phyloP scores from a whole-genome alignment of 2,888 invertebrate genomes.

The Bombyx huttoni region DNA sequence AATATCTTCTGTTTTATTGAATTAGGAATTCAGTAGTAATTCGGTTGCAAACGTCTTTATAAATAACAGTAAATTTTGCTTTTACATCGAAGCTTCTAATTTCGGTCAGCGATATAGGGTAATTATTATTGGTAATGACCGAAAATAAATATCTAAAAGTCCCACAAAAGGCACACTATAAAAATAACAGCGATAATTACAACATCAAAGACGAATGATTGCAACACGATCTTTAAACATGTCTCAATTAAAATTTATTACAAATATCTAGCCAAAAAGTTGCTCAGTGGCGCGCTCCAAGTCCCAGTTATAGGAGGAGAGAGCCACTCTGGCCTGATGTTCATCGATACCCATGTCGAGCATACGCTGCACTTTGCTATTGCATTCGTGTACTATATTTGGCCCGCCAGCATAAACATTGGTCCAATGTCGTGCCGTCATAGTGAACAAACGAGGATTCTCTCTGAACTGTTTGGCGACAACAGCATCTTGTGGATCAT shows the following conservation, averaged over 20 bases:
- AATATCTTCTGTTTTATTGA: too few relatives aligned
- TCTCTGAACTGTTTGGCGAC: conserved; percentile 98
- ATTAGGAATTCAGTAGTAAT: too few relatives aligned
- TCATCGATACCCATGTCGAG: conserved; percentile 96
- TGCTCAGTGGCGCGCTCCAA: conserved; percentile 91
- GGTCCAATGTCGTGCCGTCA: conserved; percentile 97
- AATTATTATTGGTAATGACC: too few relatives aligned
- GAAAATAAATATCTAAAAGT: too few relatives aligned
- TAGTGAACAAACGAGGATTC: conserved; percentile 85
- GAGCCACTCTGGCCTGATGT: conserved; percentile 88
- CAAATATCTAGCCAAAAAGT: conserved; percentile 41
- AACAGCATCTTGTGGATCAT: conserved; percentile 96
- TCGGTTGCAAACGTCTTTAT: too few relatives aligned
- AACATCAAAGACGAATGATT: background rate
- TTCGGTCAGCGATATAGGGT: too few relatives aligned
- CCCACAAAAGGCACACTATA: background rate
- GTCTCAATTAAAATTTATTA: background rate
- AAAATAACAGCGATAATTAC: background rate
- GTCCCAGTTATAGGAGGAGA: conserved; percentile 95
- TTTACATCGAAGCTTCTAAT: too few relatives aligned
- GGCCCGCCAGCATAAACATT: conserved; percentile 91
- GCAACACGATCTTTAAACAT: background rate
- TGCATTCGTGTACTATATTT: conserved; percentile 76
- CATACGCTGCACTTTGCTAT: conserved; percentile 89
- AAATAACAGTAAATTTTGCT: too few relatives aligned